These are phyloP conservation scores for Gallinago solitaria DNA, from an alignment of 2,797 vertebrate species.

Conservation along the genomic window DNA sequence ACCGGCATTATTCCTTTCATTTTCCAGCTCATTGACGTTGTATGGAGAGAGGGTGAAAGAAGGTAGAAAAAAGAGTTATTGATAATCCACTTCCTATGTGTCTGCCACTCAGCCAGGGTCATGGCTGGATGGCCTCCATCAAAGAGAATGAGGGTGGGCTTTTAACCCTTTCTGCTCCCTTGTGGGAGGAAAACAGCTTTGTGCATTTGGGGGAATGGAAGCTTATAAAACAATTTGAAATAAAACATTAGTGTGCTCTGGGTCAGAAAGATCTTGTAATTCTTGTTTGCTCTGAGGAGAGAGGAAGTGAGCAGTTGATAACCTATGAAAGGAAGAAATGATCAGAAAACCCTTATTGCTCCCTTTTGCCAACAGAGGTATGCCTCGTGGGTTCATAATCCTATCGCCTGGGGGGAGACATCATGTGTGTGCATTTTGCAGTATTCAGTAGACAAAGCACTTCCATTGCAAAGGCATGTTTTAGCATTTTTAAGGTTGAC, in stretches of 20 bases:
- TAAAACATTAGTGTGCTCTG: not conserved
- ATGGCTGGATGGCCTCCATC: slow-evolving; percentile 57
- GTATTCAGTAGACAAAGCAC: not conserved
- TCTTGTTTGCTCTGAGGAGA: not conserved
- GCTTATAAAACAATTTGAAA: not conserved
- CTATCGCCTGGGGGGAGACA: not conserved
- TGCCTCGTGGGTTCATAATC: not conserved
- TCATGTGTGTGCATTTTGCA: not conserved
- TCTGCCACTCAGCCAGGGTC: slow-evolving; percentile 71
- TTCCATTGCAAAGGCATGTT: not conserved
- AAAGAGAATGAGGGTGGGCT: slow-evolving; percentile 22
- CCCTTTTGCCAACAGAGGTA: not conserved
- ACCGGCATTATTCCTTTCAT: slow-evolving; percentile 81
- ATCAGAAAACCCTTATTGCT: not conserved
- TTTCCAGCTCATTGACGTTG: slow-evolving; percentile 79
- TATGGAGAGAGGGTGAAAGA: slow-evolving; percentile 61
- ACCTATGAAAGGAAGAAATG: not conserved
- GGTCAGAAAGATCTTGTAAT: not conserved
- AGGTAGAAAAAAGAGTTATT: slow-evolving; percentile 69
- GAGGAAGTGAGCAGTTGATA: not conserved
- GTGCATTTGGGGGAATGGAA: not conserved
- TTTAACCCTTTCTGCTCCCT: slow-evolving; percentile 56
- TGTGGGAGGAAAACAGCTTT: not conserved
- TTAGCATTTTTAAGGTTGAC: not conserved
- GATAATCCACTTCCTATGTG: slow-evolving; percentile 71